Base-by-base conservation (phyloP, 2,888 invertebrate species). In the Heteromurus nitidus region DNA sequence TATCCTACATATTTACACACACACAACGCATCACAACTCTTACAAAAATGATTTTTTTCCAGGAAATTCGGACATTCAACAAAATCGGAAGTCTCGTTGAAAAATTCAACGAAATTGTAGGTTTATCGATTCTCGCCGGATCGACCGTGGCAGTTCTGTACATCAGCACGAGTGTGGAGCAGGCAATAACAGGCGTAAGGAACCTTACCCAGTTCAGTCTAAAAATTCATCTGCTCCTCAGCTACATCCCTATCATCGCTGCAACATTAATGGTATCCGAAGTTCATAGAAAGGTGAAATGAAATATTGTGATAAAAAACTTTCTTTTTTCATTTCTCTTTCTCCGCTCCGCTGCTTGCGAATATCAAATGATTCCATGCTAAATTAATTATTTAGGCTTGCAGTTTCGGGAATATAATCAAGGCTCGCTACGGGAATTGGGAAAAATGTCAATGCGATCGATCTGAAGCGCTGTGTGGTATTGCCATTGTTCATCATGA, bases 51-150 rank as follows among this genome's bases (percentile, higher is more conserved):
- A n/a, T n/a, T 44, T 9, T 42, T 20, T 9, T 60, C 18, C 20
- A 80, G 80, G 80, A 80, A 80, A 73, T 80, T 18, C 72, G 80
- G n/a, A 80, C 80, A 18, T 80, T 67, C 36, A 73, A 80, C 67
- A 80, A 67, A 47, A 80, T 80, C 11, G 60, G 70, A 0, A 31
- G 11, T 2, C 44, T 80, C 1, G 24, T 80, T 44, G 80, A 80
- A 18, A 55, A 64, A 9, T 67, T 73, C 28, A 80, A 80, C 30
- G 3, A 50, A 22, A 18, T 67, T 18, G 67, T 53, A 13, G 80
- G 80, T 18, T 13, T 72, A 13, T n/a, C 13, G 7, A 36, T 50
- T 50, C n/a, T 77, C n/a, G 18, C 9, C 1, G 77, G 62, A 31
- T 30, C 77, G 2, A 16, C 36, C 2, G 13, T 20, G 0, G 44